Base-by-base conservation (phyloP, 2,888 invertebrate species). In the Heliconius cydno region DNA sequence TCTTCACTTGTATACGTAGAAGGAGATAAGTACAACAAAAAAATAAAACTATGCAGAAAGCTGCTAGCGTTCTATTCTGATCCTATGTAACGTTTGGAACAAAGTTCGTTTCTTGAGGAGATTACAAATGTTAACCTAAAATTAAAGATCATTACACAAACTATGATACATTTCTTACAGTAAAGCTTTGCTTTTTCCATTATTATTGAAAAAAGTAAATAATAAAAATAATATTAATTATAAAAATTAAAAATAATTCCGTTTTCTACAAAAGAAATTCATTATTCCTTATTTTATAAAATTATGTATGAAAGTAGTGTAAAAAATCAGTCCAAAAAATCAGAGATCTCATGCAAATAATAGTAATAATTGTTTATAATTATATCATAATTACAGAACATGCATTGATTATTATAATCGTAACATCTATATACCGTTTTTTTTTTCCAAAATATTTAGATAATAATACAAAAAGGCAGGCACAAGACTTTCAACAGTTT, bases 301-400 rank as follows among this genome's bases (percentile, higher is more conserved):
- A 66, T 30, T n/a, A 72, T 13, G 28, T 70, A 38, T 15, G 60
- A 41, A 68, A 41, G n/a, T 74, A 75, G 15, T 28, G 82, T 83
- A 89, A 89, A 91, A 57, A 91, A 91, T 93, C 93, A 93, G 93
- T 93, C 92, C 74, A 88, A 90, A 88, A 88, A 87, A 87, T 88
- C 82, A 88, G 88, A 88, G 90, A 91, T 90, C 91, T 84, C 79
- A 85, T 81, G 73, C 82, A 87, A 76, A 77, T 52, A 89, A 60
- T n/a, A 13, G 57, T 60, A 63, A 74, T 19, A 41, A 68, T 67
- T n/a, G 34, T 52, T 30, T 67, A 74, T 22, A 74, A n/a, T 10
- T 19, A 65, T 88, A 86, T 90, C 87, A 71, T 19, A 28, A 71
- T 28, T 34, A 73, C 73, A 72, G 70, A 70, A 46, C 70, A 46